Conservation (phyloP, 2,888 invertebrate genomes). For the Dasysyrphus tricinctus region DNA sequence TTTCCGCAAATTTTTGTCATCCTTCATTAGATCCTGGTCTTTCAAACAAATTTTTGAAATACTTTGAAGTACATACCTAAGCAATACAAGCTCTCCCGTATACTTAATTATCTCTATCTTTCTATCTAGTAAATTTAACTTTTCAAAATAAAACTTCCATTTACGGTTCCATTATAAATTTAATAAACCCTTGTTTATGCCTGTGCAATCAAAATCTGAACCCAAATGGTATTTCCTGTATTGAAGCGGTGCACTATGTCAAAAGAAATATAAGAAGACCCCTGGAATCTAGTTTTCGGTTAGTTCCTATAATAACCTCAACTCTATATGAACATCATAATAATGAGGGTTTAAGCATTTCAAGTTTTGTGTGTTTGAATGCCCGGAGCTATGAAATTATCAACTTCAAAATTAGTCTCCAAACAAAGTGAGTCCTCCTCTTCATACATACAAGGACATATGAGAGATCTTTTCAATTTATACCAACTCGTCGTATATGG, state of each 20-base stretch:
- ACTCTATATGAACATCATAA: neutral
- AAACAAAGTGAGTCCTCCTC: conserved; percentile 8
- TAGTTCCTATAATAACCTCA: neutral
- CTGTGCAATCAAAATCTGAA: neutral
- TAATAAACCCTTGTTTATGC: neutral
- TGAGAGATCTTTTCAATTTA: conserved; percentile 15
- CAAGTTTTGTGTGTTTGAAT: conserved; percentile 3
- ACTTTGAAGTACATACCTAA: no score
- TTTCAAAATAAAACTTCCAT: no score
- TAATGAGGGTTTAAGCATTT: conserved; percentile 5
- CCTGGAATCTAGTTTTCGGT: neutral
- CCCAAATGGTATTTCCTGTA: neutral
- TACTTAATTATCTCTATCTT: no score
- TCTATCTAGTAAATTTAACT: no score
- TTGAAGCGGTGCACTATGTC: neutral
- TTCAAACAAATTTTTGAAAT: no score
- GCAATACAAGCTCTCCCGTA: no score
- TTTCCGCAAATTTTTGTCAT: no score
- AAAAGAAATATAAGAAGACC: neutral
- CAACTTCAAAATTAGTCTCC: conserved; percentile 30
- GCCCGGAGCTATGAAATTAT: conserved; percentile 18
- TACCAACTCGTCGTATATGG: neutral
- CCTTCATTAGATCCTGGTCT: no score
- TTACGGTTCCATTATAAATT: neutral
- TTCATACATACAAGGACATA: neutral